Evolutionary conservation across 35 echinoderm and acorn worm species (phyloP).

Genomic region (Eucidaris tribuloides): DNA sequence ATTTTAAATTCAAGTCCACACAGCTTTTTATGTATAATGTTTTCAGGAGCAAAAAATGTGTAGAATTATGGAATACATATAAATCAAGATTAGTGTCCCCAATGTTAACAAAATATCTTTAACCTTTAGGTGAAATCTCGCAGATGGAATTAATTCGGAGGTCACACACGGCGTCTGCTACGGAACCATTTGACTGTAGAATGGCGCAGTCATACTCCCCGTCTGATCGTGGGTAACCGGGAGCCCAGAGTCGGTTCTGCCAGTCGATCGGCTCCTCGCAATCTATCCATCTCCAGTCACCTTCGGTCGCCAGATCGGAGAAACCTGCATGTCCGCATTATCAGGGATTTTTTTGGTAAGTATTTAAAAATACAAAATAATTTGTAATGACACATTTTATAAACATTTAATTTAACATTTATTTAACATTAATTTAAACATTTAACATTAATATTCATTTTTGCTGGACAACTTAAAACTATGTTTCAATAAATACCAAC

Average conservation of each 20-base stretch:
- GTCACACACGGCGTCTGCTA: conserved; percentile 64
- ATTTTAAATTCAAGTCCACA: too few species aligned
- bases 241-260: conserved; percentile 66
- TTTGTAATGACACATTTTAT: too few species aligned
- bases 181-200: conserved; percentile 6
- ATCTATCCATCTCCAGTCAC: conserved; percentile 81
- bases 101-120: too few species aligned
- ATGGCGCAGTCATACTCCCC: conserved; percentile 56
- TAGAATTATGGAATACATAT: too few species aligned
- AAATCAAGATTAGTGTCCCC: too few species aligned
- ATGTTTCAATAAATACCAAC: too few species aligned
- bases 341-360: neutral
- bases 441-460: too few species aligned
- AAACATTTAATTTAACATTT: too few species aligned
- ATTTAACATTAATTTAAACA: too few species aligned
- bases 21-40: too few species aligned
- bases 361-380: neutral
- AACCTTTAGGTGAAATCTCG: conserved; percentile 74
- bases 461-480: too few species aligned
- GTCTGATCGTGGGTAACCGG: conserved; percentile 50
- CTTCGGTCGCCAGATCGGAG: conserved; percentile 65
- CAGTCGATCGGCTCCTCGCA: conserved; percentile 47
- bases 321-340: conserved; percentile 34
- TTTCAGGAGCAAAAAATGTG: too few species aligned
- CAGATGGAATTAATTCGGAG: conserved; percentile 43